Evolutionary conservation across 2,113 vertebrate species (phyloP).

Genomic region (Agapornis roseicollis): DNA sequence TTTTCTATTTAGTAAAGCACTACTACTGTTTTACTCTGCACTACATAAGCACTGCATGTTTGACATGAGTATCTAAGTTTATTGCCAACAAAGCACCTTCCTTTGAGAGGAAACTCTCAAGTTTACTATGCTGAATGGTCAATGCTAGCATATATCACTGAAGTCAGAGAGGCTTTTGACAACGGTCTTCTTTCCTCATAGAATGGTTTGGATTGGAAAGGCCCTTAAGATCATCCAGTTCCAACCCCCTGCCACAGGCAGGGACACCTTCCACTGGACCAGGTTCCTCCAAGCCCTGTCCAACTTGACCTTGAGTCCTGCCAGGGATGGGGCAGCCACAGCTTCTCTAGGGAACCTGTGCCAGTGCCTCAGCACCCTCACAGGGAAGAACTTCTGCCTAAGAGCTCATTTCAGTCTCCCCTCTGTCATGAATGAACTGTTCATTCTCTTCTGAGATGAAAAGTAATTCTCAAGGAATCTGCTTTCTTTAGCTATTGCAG

Average conservation of each 20-base stretch:
- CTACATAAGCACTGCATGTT: not conserved
- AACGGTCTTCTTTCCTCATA: not conserved
- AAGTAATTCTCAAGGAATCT: not conserved
- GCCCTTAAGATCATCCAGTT: not conserved
- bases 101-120: not conserved
- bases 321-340: not conserved
- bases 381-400: not conserved
- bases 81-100: conserved; percentile 14
- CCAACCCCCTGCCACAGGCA: not conserved
- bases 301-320: not conserved
- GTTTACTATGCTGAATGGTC: not conserved
- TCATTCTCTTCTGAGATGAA: not conserved
- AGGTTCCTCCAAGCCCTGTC: not conserved
- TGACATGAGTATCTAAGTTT: not conserved
- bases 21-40: not conserved
- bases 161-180: not conserved
- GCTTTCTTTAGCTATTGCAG: not conserved
- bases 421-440: not conserved
- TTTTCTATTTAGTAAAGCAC: not conserved
- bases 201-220: not conserved
- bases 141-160: not conserved
- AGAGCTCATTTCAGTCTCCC: not conserved
- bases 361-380: not conserved
- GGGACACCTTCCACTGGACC: not conserved
- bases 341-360: not conserved